These are phyloP conservation scores for Creontiades dilutus DNA, from an alignment of 2,888 invertebrate species.

Conservation along the genomic window DNA sequence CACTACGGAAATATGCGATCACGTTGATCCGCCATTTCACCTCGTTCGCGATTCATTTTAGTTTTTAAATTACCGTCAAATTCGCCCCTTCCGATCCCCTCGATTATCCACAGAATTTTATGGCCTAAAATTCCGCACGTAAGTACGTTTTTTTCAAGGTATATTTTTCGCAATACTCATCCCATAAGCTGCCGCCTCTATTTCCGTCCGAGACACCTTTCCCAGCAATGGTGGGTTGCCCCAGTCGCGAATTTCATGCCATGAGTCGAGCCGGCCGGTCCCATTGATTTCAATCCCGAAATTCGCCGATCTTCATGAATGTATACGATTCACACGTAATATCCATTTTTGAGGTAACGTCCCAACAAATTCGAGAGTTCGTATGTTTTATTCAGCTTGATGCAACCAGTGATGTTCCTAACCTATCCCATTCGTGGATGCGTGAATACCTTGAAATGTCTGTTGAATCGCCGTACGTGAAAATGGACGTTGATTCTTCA, in stretches of 20 bases:
- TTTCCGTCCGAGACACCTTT: conserved; percentile 44
- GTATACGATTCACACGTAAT: not conserved
- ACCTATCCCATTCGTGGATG: conserved; percentile 48
- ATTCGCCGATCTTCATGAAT: not conserved
- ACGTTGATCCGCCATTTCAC: conserved; percentile 87
- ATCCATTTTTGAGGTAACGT: not conserved
- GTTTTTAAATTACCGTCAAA: conserved; percentile 65
- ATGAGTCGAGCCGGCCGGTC: conserved; percentile 73
- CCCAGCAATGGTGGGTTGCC: conserved; percentile 57
- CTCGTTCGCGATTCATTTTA: conserved; percentile 78
- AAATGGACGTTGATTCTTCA: not conserved
- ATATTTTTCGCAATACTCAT: conserved; percentile 4
- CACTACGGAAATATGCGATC: conserved; percentile 82
- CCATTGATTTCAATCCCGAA: conserved; percentile 10
- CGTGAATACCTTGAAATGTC: conserved; percentile 16
- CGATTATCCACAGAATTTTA: conserved; percentile 71
- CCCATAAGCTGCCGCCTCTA: conserved; percentile 14
- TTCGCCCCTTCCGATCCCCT: conserved; percentile 48
- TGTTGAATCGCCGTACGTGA: conserved; percentile 28
- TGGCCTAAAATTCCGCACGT: conserved; percentile 74
- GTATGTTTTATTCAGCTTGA: conserved; percentile 10
- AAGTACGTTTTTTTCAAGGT: conserved; percentile 65
- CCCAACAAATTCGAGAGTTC: not conserved
- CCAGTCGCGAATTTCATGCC: conserved; percentile 72
- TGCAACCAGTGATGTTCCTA: conserved; percentile 68